Base-by-base conservation (phyloP, 2,888 invertebrate genomes). In the Dasysyrphus albostriatus region DNA sequence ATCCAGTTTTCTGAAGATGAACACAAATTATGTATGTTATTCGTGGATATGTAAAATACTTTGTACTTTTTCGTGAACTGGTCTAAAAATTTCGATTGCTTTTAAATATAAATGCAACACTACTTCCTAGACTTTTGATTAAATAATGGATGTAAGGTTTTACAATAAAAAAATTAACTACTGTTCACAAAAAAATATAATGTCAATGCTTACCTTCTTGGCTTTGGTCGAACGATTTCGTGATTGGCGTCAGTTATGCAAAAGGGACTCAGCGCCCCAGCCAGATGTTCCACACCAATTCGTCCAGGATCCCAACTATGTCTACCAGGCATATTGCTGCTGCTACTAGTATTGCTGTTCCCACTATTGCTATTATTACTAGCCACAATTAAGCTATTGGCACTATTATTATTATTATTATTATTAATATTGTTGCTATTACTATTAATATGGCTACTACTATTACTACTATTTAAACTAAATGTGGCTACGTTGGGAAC, bases 211-310 rank as follows among this genome's bases (percentile, higher is more conserved):
- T 93, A 97, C 97, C 97, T 95, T 92, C 97, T 94, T 10, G 97
- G 97, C 92, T 97, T 97, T 12, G 97, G 97, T 88, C 97, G 94
- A 88, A 97, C 94, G 90, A 97, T 97, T 93, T 97, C 97, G 93
- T 97, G 97, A 89, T 96, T 96, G 89, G 96, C 95, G 92, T 95
- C 95, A 69, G 95, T 94, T 89, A 95, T 95, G 91, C 95, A 95
- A 79, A 95, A 93, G 79, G 95, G 95, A 90, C 95, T 95, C 82
- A 95, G 92, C 39, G 95, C 95, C 84, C 95, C 94, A 59, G 94
- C 94, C 89, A 94, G 93, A 91, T 94, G 94, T 90, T 95, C 95
- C 79, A 94, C 94, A 88, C 94, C 94, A 88, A 92, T 90, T 82
- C 92, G 91, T 89, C 93, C 93, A 42, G 92, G 91, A 90, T 93